Conservation (phyloP, 2,797 vertebrate genomes). For the Knipowitschia caucasica region DNA sequence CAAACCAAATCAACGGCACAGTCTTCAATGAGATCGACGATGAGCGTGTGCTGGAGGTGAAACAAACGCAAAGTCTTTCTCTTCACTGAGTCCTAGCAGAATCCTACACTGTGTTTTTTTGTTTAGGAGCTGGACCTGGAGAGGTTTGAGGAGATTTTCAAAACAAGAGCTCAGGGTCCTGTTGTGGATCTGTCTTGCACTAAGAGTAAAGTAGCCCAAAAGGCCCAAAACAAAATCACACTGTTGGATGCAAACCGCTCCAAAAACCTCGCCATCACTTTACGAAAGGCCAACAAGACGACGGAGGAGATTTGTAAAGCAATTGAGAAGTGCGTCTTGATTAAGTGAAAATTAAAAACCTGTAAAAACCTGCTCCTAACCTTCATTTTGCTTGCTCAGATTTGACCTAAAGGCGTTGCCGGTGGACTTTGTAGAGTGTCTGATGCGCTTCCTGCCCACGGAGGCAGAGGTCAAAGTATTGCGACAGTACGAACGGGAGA, state of each 20-base stretch:
- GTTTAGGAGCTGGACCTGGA: conserved; percentile 92
- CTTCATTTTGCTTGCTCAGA: conserved; percentile 48
- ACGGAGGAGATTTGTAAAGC: conserved; percentile 92
- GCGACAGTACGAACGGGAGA: conserved; percentile 90
- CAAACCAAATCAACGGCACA: conserved; percentile 97
- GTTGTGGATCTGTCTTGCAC: conserved; percentile 87
- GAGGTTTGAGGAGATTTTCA: conserved; percentile 96
- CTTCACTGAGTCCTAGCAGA: neutral
- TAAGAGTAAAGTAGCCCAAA: conserved; percentile 90
- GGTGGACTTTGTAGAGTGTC: conserved; percentile 92
- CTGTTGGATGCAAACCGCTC: conserved; percentile 92
- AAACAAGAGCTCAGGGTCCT: conserved; percentile 96
- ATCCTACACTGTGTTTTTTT: conserved; percentile 58
- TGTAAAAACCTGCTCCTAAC: neutral
- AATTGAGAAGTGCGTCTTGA: conserved; percentile 85
- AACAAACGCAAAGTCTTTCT: neutral
- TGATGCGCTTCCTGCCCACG: conserved; percentile 94
- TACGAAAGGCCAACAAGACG: conserved; percentile 91
- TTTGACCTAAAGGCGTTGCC: conserved; percentile 91
- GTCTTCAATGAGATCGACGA: conserved; percentile 98
- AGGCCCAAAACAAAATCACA: conserved; percentile 88
- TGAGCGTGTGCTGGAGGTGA: conserved; percentile 92
- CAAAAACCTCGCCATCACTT: conserved; percentile 95
- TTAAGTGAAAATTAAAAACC: neutral
- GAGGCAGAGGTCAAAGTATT: conserved; percentile 91